Evolutionary conservation across 2,797 vertebrate genomes (phyloP).

Genomic region (Halcyon leucocephala): DNA sequence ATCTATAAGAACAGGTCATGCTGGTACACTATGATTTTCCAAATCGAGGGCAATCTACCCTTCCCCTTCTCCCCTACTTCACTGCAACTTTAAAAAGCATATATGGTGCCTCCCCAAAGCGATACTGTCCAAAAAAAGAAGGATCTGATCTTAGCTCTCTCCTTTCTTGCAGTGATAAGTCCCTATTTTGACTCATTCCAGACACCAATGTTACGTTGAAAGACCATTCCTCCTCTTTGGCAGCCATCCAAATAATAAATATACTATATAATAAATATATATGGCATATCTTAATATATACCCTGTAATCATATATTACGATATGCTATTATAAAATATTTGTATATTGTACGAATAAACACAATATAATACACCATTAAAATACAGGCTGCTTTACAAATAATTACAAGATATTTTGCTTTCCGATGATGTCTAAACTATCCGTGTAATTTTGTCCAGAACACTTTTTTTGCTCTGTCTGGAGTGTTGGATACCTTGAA

Average conservation of each 20-base stretch:
- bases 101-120: not conserved
- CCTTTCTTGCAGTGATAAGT: not conserved
- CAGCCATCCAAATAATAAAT: not conserved
- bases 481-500: not conserved
- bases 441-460: not conserved
- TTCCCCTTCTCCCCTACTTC: not conserved
- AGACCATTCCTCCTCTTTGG: not conserved
- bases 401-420: not conserved
- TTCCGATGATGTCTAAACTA: not conserved
- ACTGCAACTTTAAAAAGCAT: not conserved
- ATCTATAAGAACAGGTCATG: not conserved
- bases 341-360: not conserved
- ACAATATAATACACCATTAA: not conserved
- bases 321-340: not conserved
- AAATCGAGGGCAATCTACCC: not conserved
- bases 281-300: rapidly evolving
- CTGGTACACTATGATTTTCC: not conserved
- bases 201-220: not conserved
- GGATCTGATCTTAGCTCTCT: not conserved
- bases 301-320: not conserved
- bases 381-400: not conserved
- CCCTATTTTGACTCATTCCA: not conserved
- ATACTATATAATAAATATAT: not conserved
- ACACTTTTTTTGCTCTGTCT: not conserved
- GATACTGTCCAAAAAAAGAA: not conserved